phyloP scores from a whole-genome alignment of 1,140 invertebrate species.

The Manduca sexta region DNA sequence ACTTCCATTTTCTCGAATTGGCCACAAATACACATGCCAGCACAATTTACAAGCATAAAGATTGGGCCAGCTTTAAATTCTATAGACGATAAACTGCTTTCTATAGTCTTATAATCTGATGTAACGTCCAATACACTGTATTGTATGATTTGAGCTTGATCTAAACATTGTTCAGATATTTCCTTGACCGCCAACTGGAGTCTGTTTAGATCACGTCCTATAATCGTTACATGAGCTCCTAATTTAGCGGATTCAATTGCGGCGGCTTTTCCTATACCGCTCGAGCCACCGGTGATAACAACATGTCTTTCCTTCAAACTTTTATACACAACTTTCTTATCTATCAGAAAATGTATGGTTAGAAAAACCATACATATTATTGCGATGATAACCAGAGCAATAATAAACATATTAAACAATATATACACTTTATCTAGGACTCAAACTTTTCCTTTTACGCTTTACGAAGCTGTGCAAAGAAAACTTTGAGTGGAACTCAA shows the following conservation, averaged over 20 bases:
- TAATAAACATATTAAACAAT: not conserved
- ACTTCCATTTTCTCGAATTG: conserved; percentile 87
- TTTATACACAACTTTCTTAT: conserved; percentile 47
- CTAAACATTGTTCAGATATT: conserved; percentile 61
- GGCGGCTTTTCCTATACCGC: conserved; percentile 92
- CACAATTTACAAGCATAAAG: conserved; percentile 93
- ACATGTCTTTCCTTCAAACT: conserved; percentile 74
- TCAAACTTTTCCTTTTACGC: too few species aligned
- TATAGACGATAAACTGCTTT: conserved; percentile 76
- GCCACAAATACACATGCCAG: conserved; percentile 86
- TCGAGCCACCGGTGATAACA: conserved; percentile 94
- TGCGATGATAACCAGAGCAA: not conserved
- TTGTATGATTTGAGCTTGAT: conserved; percentile 78
- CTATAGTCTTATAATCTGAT: conserved; percentile 76
- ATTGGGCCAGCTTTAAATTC: conserved; percentile 80
- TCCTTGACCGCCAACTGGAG: conserved; percentile 77
- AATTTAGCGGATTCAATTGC: conserved; percentile 83
- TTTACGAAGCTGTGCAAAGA: too few species aligned
- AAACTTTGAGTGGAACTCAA: too few species aligned
- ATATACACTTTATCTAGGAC: not conserved
- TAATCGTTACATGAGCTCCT: conserved; percentile 92
- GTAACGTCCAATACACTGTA: conserved; percentile 84
- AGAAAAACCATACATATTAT: not conserved
- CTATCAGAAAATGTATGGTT: conserved; percentile 28
- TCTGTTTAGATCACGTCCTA: conserved; percentile 85